A percentile compares a stretch with the other conserved stretches of the same genome.
phyloP scores from a whole-genome alignment of 1,140 invertebrate species.

The Ylistrum balloti region DNA sequence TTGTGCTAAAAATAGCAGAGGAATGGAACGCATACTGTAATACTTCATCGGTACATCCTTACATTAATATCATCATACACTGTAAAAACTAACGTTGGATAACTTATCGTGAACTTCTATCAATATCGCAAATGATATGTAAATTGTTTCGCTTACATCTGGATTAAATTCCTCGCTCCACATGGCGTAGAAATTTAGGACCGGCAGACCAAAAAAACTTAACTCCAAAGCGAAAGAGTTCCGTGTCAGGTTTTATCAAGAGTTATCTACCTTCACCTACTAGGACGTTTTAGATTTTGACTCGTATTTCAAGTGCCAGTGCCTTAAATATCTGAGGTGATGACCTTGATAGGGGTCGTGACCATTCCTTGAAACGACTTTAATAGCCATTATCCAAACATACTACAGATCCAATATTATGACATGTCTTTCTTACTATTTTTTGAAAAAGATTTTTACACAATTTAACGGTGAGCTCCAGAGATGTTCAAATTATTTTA shows the following conservation, averaged over 20 bases:
- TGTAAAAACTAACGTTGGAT: background rate
- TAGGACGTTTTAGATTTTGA: no score
- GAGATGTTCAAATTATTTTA: no score
- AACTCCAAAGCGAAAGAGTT: background rate
- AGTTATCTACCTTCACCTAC: background rate
- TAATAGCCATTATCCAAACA: no score
- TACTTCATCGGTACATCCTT: background rate
- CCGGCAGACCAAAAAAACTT: background rate
- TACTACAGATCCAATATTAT: no score
- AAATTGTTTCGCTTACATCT: background rate
- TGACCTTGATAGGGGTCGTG: no score
- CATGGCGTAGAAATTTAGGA: background rate
- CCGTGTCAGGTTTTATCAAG: background rate
- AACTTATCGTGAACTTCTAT: background rate
- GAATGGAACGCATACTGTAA: background rate
- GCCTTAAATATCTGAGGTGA: no score
- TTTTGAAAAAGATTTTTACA: no score
- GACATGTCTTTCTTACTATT: no score
- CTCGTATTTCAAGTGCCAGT: no score
- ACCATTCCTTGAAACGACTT: no score
- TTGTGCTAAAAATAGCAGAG: background rate
- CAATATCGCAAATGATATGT: background rate
- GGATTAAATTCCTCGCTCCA: slow-evolving; percentile 23
- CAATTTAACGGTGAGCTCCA: no score
- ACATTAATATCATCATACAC: background rate